Base-by-base conservation (phyloP, 2,888 invertebrate species). In the Agonum fuliginosum region DNA sequence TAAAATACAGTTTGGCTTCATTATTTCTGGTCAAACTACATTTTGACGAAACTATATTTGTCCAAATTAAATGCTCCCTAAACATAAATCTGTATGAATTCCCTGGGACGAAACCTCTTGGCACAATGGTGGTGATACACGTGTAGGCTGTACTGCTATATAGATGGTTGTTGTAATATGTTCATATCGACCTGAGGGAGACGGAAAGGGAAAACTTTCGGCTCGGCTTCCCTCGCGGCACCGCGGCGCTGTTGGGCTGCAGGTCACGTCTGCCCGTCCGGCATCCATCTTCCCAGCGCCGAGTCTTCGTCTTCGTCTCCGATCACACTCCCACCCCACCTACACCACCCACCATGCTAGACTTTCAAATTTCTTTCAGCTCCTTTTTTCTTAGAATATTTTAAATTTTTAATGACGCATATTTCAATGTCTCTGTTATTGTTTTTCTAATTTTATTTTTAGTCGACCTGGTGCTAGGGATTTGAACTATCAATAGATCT, bases 201-300 rank as follows among this genome's bases (percentile, higher is more conserved):
- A n/a, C n/a, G n/a, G n/a, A n/a, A n/a, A n/a, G n/a, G n/a, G 20
- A 62, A 41, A 65, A 65, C 62, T 41, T 62, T 46, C 58, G 43
- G 58, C 17, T 12, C 14, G 30, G 54, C 37, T 65, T 37, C 34
- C 69, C 20, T 22, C 43, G 69, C 22, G 69, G 8, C 20, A 34
- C 34, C 14, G 22, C 17, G 12, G 67, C 58, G 20, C 8, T n/a
- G 62, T 81, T 82, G 79, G 81, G 81, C 82, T 82, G 78, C 82
- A 80, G 82, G 82, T 82, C 82, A 82, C 82, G 82, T 82, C 81
- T 80, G 79, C 80, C 78, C 79, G 82, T 80, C 81, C 82, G 81
- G 81, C 79, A 81, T 82, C 82, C 82, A 82, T 82, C 81, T 82
- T 82, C 77, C 79, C n/a, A 34, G 78, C 79, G 74, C 70, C 70